A percentile compares a stretch with the other conserved stretches of the same genome.
Conservation (phyloP, 2,113 vertebrate genomes). For the Cephalopterus ornatus region DNA sequence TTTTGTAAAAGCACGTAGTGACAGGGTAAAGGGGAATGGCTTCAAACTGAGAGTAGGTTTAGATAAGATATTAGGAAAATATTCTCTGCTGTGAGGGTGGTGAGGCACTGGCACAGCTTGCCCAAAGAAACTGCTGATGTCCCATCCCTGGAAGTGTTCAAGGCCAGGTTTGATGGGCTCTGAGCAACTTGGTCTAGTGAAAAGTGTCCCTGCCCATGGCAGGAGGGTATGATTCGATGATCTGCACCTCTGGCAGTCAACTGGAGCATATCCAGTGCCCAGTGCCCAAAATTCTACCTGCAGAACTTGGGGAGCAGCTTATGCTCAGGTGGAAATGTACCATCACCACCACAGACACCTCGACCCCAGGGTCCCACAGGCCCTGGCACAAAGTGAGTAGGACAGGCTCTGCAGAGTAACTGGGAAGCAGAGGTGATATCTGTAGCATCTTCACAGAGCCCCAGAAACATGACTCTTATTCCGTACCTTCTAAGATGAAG, state of each 20-base stretch:
- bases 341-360: background rate
- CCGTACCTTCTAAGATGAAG: background rate
- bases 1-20: background rate
- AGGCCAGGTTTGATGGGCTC: background rate
- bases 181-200: background rate
- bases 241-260: background rate
- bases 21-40: background rate
- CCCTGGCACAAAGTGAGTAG: background rate
- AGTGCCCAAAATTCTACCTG: background rate
- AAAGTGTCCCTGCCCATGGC: background rate
- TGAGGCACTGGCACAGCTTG: background rate
- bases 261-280: background rate
- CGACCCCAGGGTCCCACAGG: fast-evolving
- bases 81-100: background rate
- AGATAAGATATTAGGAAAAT: background rate
- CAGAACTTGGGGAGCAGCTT: background rate
- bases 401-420: fast-evolving
- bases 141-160: background rate
- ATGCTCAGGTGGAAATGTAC: background rate
- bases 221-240: background rate
- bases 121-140: background rate
- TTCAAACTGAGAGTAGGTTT: background rate
- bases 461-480: background rate
- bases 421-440: background rate
- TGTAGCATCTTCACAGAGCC: background rate